Conservation (phyloP, 2,113 vertebrate species). For the Garra rufa region DNA sequence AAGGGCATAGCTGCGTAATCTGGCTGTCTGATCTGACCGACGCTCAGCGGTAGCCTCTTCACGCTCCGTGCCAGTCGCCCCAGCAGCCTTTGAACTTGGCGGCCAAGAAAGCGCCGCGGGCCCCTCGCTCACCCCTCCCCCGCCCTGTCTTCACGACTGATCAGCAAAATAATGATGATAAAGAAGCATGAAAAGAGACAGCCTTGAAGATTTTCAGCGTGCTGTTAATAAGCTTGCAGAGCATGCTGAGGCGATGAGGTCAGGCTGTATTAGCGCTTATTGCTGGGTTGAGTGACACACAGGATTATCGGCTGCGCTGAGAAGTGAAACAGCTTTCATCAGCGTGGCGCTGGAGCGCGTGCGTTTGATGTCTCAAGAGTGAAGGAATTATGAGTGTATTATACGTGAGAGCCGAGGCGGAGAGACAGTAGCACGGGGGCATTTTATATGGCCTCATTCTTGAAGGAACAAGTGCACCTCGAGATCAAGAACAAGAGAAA, state of each 20-base stretch:
- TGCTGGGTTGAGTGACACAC: conserved; percentile 71
- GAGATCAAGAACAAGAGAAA: conserved; percentile 43
- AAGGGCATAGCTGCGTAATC: conserved; percentile 59
- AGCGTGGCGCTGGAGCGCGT: conserved; percentile 36
- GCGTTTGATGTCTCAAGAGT: conserved; percentile 69
- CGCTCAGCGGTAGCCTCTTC: conserved; percentile 64
- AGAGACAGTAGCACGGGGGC: conserved; percentile 54
- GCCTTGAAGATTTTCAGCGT: conserved; percentile 69
- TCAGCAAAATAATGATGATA: conserved; percentile 71
- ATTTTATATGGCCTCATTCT: conserved; percentile 56
- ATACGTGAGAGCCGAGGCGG: conserved; percentile 43
- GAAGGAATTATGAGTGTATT: conserved; percentile 59
- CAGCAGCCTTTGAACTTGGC: conserved; percentile 71
- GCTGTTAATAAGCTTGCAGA: conserved; percentile 66
- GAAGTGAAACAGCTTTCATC: conserved; percentile 70
- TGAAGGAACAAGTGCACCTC: conserved; percentile 52
- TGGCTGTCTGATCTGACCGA: conserved; percentile 59
- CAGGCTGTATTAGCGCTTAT: conserved; percentile 69
- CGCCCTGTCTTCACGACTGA: conserved; percentile 68
- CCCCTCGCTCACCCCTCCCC: conserved; percentile 60
- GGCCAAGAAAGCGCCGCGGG: conserved; percentile 71
- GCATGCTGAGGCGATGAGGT: conserved; percentile 62
- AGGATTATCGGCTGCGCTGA: conserved; percentile 65
- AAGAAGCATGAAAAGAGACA: conserved; percentile 63
- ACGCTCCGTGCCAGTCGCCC: conserved; percentile 53